Evolutionary conservation across 2,797 vertebrate genomes (phyloP).

Genomic region (Ctenochaetus hawaiiensis): DNA sequence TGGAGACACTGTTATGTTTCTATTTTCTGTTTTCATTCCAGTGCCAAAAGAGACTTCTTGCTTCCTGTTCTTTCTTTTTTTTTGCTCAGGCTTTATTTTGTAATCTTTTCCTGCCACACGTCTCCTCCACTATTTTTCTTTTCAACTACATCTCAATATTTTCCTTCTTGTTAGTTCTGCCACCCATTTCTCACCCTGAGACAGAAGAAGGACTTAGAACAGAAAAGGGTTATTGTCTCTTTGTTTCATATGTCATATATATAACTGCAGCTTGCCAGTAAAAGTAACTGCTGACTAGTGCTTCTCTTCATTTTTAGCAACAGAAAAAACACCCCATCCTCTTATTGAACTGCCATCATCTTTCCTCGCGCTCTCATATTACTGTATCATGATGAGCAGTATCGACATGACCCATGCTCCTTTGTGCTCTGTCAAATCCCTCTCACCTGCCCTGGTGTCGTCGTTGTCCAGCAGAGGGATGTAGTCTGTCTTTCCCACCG

Average conservation of each 20-base stretch:
- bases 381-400: neutral
- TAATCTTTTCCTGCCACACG: no score
- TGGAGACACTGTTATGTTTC: neutral
- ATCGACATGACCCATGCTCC: neutral
- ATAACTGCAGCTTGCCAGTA: neutral
- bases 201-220: neutral
- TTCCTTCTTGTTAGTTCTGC: neutral
- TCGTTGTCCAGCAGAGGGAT: slow-evolving; percentile 92
- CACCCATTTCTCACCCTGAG: neutral
- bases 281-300: neutral
- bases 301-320: neutral
- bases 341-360: no score
- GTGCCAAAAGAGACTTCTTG: neutral
- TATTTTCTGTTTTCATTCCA: neutral
- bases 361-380: neutral
- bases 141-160: no score
- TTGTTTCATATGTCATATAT: neutral
- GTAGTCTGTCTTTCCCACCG: slow-evolving; percentile 92
- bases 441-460: slow-evolving; percentile 77
- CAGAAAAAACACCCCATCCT: neutral
- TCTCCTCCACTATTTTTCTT: neutral
- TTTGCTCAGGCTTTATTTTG: neutral
- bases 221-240: neutral
- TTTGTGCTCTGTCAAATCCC: neutral
- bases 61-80: neutral